Percentiles rank a stretch among this genome's conserved stretches.
Evolutionary conservation across 2,888 invertebrate species (phyloP).

Genomic region (Caenorhabditis afra): DNA sequence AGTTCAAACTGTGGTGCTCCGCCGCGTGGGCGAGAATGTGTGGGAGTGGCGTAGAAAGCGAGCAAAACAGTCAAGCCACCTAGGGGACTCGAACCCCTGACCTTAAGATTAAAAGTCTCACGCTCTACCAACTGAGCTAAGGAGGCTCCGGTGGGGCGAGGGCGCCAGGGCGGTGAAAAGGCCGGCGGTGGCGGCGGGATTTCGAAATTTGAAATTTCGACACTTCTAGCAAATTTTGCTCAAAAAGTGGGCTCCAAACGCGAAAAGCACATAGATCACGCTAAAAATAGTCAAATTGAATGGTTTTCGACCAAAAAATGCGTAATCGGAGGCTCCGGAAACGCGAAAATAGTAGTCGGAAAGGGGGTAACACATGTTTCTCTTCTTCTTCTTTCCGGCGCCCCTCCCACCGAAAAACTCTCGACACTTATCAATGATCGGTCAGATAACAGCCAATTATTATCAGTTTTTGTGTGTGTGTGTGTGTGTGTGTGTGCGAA

Average conservation of each 20-base stretch:
- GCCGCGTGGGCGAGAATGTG: too few species aligned
- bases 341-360: too few species aligned
- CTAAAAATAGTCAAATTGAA: too few species aligned
- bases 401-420: too few species aligned
- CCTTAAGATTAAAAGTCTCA: constrained; percentile 68
- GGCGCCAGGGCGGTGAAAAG: neutral
- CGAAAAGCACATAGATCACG: too few species aligned
- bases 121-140: constrained; percentile 77
- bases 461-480: neutral
- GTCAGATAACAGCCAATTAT: constrained; percentile 32
- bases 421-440: constrained; percentile 30
- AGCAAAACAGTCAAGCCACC: constrained; percentile 63
- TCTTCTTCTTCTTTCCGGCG: neutral
- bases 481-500: neutral
- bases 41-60: constrained; percentile 42
- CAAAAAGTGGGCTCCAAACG: too few species aligned
- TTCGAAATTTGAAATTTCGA: too few species aligned
- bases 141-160: constrained; percentile 52
- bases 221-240: too few species aligned
- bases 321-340: too few species aligned
- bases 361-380: constrained; percentile 25
- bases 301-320: too few species aligned
- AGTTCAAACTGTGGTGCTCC: too few species aligned
- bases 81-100: constrained; percentile 64
- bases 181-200: neutral